phyloP scores from a whole-genome alignment of 2,113 vertebrate species.

The Heloderma charlesbogerti region DNA sequence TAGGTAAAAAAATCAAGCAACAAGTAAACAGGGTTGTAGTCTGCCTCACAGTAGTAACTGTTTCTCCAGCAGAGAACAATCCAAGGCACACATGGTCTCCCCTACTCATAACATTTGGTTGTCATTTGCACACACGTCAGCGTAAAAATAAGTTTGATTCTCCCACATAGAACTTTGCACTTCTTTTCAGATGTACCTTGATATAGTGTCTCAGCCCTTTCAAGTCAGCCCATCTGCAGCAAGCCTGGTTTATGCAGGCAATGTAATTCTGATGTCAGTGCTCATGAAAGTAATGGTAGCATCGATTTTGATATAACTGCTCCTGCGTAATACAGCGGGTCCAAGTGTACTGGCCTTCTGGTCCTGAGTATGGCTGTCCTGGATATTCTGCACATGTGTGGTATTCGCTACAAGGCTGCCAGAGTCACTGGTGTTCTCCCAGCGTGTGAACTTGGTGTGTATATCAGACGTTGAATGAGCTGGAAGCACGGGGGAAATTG shows the following conservation, averaged over 20 bases:
- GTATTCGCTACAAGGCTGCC: conserved; percentile 37
- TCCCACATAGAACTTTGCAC: too few species aligned
- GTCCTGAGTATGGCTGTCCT: not conserved
- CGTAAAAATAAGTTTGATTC: too few species aligned
- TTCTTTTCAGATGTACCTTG: not conserved
- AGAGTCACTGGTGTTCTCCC: too few species aligned
- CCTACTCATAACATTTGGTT: too few species aligned
- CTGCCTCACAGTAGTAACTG: too few species aligned
- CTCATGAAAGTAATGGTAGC: not conserved
- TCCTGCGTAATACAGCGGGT: not conserved
- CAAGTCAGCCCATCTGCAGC: not conserved
- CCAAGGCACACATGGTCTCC: too few species aligned
- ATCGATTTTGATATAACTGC: not conserved
- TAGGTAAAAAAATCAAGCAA: too few species aligned
- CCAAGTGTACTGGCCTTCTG: not conserved
- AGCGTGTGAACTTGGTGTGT: not conserved
- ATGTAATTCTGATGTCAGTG: not conserved
- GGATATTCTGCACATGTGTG: not conserved
- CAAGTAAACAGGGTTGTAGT: too few species aligned
- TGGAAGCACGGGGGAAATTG: not conserved
- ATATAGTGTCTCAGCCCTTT: not conserved
- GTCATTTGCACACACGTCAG: too few species aligned
- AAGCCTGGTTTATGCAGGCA: not conserved
- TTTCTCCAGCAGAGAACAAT: too few species aligned
- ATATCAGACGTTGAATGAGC: not conserved